A percentile compares a stretch with the other conserved stretches of the same genome.
Evolutionary conservation across 2,888 invertebrate species (phyloP).

Genomic region (Xanthorhoe designata): DNA sequence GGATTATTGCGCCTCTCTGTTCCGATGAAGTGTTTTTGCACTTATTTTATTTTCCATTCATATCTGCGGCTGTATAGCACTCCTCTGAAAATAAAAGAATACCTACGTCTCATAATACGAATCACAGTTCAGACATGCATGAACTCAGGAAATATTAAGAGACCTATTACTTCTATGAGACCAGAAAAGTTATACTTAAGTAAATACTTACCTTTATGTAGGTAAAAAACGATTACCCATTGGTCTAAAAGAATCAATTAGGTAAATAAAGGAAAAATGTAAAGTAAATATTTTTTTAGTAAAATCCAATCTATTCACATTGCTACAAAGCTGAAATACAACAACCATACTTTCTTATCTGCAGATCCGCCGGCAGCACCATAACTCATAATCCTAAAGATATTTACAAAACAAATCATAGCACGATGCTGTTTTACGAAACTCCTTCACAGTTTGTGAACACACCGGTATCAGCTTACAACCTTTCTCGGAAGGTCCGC

Average conservation of each 20-base stretch:
- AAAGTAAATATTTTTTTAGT: neutral
- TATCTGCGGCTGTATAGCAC: constrained; percentile 10
- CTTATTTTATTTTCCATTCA: constrained; percentile 55
- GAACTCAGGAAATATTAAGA: neutral
- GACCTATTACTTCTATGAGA: too few species aligned
- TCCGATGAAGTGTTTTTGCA: constrained; percentile 70
- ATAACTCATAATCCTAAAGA: constrained; percentile 29
- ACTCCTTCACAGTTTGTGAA: constrained; percentile 51
- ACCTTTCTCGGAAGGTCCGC: constrained; percentile 63
- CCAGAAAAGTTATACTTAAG: too few species aligned
- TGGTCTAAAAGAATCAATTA: too few species aligned
- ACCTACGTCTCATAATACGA: neutral
- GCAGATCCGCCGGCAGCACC: constrained; percentile 18
- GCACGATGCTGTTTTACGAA: constrained; percentile 42
- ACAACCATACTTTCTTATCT: constrained; percentile 17
- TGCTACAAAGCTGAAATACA: neutral
- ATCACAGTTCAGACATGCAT: neutral
- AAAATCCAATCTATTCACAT: neutral
- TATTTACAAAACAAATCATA: constrained; percentile 37
- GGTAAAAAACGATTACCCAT: too few species aligned
- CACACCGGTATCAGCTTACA: constrained; percentile 53
- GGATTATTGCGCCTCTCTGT: constrained; percentile 75
- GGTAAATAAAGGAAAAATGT: too few species aligned
- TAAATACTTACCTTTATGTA: too few species aligned
- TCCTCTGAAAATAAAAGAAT: constrained; percentile 2